These are phyloP conservation scores for Malacosoma neustria DNA, from an alignment of 2,888 invertebrate genomes.

Conservation along the genomic window DNA sequence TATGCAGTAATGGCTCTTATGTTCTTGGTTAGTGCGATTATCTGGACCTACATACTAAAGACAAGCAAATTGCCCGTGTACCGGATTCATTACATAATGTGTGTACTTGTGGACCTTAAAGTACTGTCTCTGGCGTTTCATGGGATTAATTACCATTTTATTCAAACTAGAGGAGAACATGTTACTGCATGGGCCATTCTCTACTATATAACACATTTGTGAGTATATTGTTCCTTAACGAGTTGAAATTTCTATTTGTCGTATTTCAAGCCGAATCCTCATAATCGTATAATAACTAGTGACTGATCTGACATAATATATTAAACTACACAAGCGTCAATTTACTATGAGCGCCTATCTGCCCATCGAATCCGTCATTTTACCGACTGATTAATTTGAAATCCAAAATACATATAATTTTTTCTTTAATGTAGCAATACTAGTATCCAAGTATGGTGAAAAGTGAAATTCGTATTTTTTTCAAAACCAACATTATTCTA, in stretches of 20 bases:
- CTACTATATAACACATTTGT: conserved; percentile 98
- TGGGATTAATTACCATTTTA: conserved; percentile 95
- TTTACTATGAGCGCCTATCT: no score
- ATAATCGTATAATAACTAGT: no score
- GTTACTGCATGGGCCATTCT: conserved; percentile 98
- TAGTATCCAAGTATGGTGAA: no score
- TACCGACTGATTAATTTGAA: no score
- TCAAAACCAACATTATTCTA: no score
- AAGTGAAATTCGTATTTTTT: no score
- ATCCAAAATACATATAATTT: no score
- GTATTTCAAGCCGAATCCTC: no score
- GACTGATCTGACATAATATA: no score
- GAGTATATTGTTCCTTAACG: conserved; percentile 48
- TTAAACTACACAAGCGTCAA: no score
- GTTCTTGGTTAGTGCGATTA: conserved; percentile 90
- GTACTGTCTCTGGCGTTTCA: conserved; percentile 95
- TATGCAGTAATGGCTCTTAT: conserved; percentile 94
- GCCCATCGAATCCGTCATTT: no score
- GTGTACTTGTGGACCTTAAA: conserved; percentile 92
- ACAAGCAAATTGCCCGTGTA: conserved; percentile 90
- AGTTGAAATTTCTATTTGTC: not conserved
- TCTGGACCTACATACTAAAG: conserved; percentile 93
- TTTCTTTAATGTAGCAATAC: no score
- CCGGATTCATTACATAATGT: conserved; percentile 98
- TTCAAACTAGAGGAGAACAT: conserved; percentile 93